These are phyloP conservation scores for Trididemnum nubilum DNA, from an alignment of 23 tunicate genomes.

Conservation along the genomic window DNA sequence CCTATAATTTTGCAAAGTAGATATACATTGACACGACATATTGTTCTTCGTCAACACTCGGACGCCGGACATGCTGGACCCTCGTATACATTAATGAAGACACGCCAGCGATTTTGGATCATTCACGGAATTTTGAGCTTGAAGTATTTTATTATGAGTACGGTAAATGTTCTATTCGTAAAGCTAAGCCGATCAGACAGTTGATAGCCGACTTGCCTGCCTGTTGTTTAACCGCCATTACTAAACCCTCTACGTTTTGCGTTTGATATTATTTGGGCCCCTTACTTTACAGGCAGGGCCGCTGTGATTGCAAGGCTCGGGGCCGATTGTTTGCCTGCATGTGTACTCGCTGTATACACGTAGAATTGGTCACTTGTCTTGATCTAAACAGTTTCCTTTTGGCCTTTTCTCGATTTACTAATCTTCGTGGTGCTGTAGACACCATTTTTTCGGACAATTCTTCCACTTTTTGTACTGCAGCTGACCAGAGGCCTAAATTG, in stretches of 20 bases:
- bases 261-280: constrained; percentile 14
- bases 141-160: background rate
- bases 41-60: background rate
- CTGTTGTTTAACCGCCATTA: background rate
- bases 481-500: background rate
- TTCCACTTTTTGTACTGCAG: constrained; percentile 12
- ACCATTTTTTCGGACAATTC: constrained; percentile 16
- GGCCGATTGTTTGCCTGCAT: constrained; percentile 11
- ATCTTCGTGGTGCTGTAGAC: constrained; percentile 10
- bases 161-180: background rate
- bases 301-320: constrained; percentile 4
- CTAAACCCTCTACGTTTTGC: constrained; percentile 9
- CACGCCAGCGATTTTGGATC: constrained; percentile 11
- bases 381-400: constrained; percentile 1
- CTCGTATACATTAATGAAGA: background rate
- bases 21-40: background rate
- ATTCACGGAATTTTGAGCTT: background rate
- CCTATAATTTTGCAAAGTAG: background rate
- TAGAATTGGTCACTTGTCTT: constrained; percentile 11
- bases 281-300: background rate
- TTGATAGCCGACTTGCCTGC: constrained; percentile 12
- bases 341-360: background rate
- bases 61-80: background rate
- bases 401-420: constrained; percentile 14
- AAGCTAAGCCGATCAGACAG: constrained; percentile 3